These are phyloP conservation scores for Bombus balteatus DNA, from an alignment of 1,140 invertebrate genomes.

Conservation along the genomic window DNA sequence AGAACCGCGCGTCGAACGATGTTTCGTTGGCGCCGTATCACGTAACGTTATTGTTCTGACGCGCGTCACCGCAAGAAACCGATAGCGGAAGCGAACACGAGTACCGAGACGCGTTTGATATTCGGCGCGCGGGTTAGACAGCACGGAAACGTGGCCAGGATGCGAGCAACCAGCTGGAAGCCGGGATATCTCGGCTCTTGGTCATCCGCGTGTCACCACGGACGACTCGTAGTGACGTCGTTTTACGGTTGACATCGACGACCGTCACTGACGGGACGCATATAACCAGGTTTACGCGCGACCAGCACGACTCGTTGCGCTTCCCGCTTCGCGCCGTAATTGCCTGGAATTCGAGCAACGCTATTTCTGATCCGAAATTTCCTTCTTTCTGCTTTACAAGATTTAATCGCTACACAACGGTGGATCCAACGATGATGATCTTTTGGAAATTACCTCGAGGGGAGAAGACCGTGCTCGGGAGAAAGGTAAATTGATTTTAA, in stretches of 20 bases:
- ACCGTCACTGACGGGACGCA: not conserved
- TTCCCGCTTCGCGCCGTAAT: not conserved
- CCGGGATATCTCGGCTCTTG: not conserved
- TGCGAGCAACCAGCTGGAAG: constrained; percentile 15
- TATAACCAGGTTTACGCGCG: constrained; percentile 19
- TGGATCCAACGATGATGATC: not conserved
- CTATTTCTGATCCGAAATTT: not conserved
- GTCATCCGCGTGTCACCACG: not conserved
- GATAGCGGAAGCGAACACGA: constrained; percentile 28
- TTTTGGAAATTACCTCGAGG: not conserved
- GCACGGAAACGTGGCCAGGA: constrained; percentile 27
- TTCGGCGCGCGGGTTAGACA: constrained; percentile 21
- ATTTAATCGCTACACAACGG: not conserved
- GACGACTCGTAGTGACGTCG: constrained; percentile 8
- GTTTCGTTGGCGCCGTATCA: not conserved
- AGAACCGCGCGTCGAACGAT: constrained; percentile 6
- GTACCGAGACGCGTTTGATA: constrained; percentile 21
- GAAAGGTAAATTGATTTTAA: constrained; percentile 8
- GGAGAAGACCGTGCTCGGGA: not conserved
- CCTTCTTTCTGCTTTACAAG: not conserved
- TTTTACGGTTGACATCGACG: constrained; percentile 32
- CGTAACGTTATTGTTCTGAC: constrained; percentile 42
- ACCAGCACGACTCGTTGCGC: constrained; percentile 16
- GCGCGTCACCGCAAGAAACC: constrained; percentile 48
- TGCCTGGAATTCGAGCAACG: not conserved